These are phyloP conservation scores for Chaetorhynchus papuensis DNA, from an alignment of 2,113 vertebrate species.

Conservation along the genomic window DNA sequence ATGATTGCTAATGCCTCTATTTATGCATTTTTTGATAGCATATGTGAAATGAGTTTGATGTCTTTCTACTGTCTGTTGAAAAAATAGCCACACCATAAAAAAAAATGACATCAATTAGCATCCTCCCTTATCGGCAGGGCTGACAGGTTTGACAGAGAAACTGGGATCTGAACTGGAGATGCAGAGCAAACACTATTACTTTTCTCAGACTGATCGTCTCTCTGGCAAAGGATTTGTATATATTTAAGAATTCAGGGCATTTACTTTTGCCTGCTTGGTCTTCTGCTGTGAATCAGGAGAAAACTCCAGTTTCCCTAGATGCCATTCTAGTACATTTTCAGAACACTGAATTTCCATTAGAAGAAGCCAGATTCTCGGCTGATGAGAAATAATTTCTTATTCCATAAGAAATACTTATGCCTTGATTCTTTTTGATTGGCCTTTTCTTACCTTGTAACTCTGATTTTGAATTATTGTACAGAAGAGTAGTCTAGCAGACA, in stretches of 20 bases:
- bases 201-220: background rate
- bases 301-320: background rate
- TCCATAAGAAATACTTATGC: background rate
- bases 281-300: background rate
- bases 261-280: background rate
- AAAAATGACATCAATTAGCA: background rate
- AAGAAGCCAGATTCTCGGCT: background rate
- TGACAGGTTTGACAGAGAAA: background rate
- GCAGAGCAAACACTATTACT: background rate
- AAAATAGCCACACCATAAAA: background rate
- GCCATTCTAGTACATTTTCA: background rate
- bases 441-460: background rate
- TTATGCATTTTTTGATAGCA: background rate
- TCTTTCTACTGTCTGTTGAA: background rate
- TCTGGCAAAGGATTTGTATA: background rate
- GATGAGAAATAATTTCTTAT: background rate
- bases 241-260: background rate
- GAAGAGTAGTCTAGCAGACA: background rate
- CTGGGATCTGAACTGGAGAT: background rate
- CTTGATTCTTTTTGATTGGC: background rate
- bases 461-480: background rate
- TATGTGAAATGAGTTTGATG: background rate
- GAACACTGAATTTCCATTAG: background rate
- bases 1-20: background rate
- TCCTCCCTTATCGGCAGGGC: background rate